Conservation (phyloP, 2,797 vertebrate genomes). For the Rousettus madagascariensis region DNA sequence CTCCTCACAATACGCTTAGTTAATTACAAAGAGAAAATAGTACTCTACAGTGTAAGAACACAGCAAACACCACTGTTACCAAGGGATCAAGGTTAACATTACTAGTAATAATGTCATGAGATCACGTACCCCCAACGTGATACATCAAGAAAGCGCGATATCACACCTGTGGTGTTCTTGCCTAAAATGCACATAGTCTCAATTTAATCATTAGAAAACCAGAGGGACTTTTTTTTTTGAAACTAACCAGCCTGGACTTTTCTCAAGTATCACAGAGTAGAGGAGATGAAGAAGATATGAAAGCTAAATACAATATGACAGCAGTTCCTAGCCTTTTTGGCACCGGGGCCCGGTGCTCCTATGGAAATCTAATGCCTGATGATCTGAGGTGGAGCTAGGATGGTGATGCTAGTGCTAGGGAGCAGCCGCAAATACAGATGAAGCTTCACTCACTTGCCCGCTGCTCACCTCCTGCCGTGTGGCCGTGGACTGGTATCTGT, state of each 20-base stretch:
- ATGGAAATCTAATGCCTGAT: too few relatives aligned
- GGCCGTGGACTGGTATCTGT: too few relatives aligned
- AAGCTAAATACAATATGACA: neutral
- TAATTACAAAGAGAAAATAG: neutral
- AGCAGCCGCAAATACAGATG: too few relatives aligned
- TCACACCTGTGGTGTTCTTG: neutral
- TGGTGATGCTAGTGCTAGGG: too few relatives aligned
- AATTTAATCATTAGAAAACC: neutral
- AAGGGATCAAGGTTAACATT: neutral
- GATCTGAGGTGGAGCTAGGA: too few relatives aligned
- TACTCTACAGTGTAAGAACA: neutral
- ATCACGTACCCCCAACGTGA: accelerated
- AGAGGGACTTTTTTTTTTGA: neutral
- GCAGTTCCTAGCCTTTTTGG: too few relatives aligned
- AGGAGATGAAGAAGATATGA: neutral
- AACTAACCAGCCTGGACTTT: neutral
- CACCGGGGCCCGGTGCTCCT: too few relatives aligned
- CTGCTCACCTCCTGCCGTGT: too few relatives aligned
- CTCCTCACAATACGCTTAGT: neutral
- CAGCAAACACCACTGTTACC: neutral
- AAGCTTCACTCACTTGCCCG: too few relatives aligned
- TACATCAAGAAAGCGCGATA: neutral
- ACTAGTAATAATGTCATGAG: neutral
- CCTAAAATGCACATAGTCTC: neutral
- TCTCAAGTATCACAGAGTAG: neutral